Base-by-base conservation (phyloP, 2,888 invertebrate species). In the Platerodrilus igneus region DNA sequence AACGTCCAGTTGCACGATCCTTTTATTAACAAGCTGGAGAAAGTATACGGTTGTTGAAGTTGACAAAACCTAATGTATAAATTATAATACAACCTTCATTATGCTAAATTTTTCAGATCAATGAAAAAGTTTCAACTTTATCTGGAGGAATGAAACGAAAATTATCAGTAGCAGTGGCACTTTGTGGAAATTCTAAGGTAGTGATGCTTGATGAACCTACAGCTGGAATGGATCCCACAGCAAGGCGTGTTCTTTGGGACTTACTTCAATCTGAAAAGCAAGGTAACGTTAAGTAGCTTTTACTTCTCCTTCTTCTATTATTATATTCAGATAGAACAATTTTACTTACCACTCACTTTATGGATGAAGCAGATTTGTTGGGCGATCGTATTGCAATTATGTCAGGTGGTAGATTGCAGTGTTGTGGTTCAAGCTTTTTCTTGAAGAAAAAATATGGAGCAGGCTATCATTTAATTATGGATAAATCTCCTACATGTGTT, bases 331-430 rank as follows among this genome's bases (percentile, higher is more conserved):
- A 81, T 10, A 75, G 88, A 9, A 87, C 90, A 0, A 77, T 92
- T 59, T 72, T 92, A 25, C 69, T 92, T 41, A 84, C 89, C 0
- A 88, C 88, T 0, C 88, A 92, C 65, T 89, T 87, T 62, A 91
- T 91, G 90, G 90, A 91, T 57, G 91, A 92, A 67, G 91, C 91
- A 1, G 91, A 92, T 65, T 72, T 86, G 25, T 72, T 91, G 2
- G 91, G 90, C 1, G 91, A 91, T 67, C 74, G 89, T 22, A 87
- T 91, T 49, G 90, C 88, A 7, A 90, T 92, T 41, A 86, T 92
- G 86, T 80, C 87, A 2, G 78, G 78, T 28, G 91, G 91, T 1
- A 75, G 78, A 22, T 68, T 91, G 23, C 83, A 86, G 58, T 89
- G 90, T 58, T 79, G 82, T 47, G 91, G 90, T 4, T 82, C 85